Conservation (phyloP, 2,888 invertebrate genomes). For the Aquatica leii region DNA sequence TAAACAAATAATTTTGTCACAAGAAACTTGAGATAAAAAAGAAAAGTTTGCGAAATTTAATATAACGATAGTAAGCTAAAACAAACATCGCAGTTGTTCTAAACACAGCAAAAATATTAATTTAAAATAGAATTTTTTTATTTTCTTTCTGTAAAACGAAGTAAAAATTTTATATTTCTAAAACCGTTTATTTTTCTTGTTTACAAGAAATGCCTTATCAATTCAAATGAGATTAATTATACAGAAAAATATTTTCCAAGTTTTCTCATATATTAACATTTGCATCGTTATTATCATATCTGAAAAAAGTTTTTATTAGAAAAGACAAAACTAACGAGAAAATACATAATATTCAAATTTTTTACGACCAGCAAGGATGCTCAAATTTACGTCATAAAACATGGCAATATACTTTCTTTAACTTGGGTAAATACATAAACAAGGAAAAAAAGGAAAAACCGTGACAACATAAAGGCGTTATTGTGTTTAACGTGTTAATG, state of each 20-base stretch:
- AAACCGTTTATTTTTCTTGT: background rate
- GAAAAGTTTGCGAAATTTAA: too few species aligned
- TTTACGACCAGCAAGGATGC: background rate
- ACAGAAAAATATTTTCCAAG: background rate
- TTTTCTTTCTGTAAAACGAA: too few species aligned
- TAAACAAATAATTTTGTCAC: too few species aligned
- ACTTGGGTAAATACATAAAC: constrained; percentile 6
- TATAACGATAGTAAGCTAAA: too few species aligned
- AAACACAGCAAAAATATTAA: too few species aligned
- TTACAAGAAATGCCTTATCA: constrained; percentile 5
- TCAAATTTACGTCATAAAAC: constrained; percentile 8
- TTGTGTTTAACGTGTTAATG: too few species aligned
- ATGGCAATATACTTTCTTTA: constrained; percentile 1
- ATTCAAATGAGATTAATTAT: constrained; percentile 4
- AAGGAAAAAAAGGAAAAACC: background rate
- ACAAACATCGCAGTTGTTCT: too few species aligned
- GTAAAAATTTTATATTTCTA: too few species aligned
- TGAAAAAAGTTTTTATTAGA: constrained; percentile 9
- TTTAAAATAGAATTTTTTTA: too few species aligned
- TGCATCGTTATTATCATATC: constrained; percentile 12
- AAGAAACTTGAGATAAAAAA: too few species aligned
- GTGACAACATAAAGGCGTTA: too few species aligned
- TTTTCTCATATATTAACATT: constrained; percentile 9
- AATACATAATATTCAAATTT: constrained; percentile 12
- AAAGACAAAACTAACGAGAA: constrained; percentile 10